phyloP scores from a whole-genome alignment of 2,797 vertebrate genomes.

The Novumbra hubbsi region DNA sequence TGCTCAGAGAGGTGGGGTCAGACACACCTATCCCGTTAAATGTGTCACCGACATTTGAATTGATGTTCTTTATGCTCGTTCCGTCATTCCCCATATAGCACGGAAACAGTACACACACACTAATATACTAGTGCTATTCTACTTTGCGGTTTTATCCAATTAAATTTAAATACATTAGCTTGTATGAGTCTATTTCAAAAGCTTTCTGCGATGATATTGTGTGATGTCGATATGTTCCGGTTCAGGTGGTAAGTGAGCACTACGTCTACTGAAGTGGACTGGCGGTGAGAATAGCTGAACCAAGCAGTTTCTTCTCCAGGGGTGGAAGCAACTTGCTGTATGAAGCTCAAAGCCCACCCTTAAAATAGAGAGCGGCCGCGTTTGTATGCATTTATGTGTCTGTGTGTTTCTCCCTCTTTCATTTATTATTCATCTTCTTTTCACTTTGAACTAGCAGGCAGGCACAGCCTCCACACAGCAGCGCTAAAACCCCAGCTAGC shows the following conservation, averaged over 20 bases:
- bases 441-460: conserved; percentile 56
- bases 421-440: conserved; percentile 70
- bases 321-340: conserved; percentile 56
- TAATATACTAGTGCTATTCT: conserved; percentile 38
- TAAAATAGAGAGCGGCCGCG: neutral
- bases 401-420: conserved; percentile 43
- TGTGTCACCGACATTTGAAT: too few species aligned
- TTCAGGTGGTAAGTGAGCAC: conserved; percentile 34
- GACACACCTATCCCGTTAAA: neutral
- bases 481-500: conserved; percentile 21
- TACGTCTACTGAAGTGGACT: conserved; percentile 54
- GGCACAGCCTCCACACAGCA: conserved; percentile 37
- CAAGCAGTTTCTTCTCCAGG: conserved; percentile 41
- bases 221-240: conserved; percentile 54
- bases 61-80: neutral
- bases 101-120: conserved; percentile 49
- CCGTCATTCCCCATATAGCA: conserved; percentile 47
- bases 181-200: conserved; percentile 14
- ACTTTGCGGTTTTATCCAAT: conserved; percentile 53
- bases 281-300: conserved; percentile 60
- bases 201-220: conserved; percentile 55
- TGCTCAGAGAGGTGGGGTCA: conserved; percentile 88
- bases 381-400: neutral
- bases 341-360: conserved; percentile 58
- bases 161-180: conserved; percentile 51